Conservation (phyloP, 2,888 invertebrate genomes). For the Drosophila macrothrix region DNA sequence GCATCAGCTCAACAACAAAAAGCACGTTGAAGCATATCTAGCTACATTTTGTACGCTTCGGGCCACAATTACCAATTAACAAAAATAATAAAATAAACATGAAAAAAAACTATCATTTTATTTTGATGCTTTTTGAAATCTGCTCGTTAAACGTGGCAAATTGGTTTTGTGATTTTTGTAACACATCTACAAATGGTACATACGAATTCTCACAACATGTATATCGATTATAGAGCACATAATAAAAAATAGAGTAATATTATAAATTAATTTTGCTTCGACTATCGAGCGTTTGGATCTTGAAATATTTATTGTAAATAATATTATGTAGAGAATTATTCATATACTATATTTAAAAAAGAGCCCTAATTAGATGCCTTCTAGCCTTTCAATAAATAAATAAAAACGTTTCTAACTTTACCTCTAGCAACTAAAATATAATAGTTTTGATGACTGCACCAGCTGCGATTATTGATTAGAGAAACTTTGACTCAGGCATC, state of each 20-base stretch:
- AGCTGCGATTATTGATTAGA: conserved; percentile 1
- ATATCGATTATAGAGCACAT: neutral
- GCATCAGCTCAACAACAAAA: conserved; percentile 1
- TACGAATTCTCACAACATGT: neutral
- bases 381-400: neutral
- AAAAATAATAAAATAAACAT: conserved; percentile 19
- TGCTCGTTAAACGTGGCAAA: conserved; percentile 34
- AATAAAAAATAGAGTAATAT: neutral
- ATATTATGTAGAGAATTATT: neutral
- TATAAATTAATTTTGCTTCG: neutral
- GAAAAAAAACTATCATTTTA: neutral
- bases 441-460: conserved; percentile 1
- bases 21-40: no score
- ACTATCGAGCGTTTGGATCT: neutral
- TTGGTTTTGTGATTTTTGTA: conserved; percentile 3
- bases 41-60: neutral
- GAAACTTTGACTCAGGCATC: neutral
- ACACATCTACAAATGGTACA: neutral
- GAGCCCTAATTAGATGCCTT: neutral
- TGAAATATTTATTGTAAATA: neutral
- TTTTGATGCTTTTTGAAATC: conserved; percentile 15
- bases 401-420: neutral
- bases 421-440: neutral
- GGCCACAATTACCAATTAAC: conserved; percentile 16
- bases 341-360: neutral